Evolutionary conservation across 92 coral and sea anemone genomes (phyloP).

Genomic region (Nematostella vectensis): DNA sequence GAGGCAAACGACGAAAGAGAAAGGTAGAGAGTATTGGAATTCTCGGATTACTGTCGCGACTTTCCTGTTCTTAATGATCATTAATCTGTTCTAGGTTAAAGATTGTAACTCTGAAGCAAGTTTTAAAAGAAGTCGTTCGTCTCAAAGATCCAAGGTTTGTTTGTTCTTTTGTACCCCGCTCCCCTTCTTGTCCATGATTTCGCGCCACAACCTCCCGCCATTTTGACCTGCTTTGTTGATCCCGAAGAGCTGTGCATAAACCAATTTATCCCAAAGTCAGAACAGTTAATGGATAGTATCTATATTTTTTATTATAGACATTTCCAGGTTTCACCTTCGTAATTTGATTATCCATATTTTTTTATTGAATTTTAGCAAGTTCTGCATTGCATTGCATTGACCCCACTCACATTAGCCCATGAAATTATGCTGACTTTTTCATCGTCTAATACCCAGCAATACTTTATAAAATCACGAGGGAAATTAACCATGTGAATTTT

Average conservation of each 20-base stretch:
- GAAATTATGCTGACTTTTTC: too few relatives aligned
- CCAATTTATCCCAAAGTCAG: too few relatives aligned
- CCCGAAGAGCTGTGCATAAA: not conserved
- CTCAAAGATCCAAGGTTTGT: not conserved
- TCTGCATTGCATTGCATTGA: too few relatives aligned
- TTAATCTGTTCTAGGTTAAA: not conserved
- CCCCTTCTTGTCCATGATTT: conserved; percentile 5
- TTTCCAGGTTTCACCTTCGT: too few relatives aligned
- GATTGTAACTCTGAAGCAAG: not conserved
- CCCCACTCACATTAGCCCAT: too few relatives aligned
- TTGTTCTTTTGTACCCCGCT: not conserved
- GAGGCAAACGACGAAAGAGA: conserved; percentile 7
- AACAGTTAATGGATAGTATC: too few relatives aligned
- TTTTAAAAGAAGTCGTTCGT: not conserved
- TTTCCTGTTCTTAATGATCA: not conserved
- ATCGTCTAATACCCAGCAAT: too few relatives aligned
- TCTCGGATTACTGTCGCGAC: not conserved
- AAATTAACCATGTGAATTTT: too few relatives aligned
- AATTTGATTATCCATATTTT: too few relatives aligned
- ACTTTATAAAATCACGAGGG: too few relatives aligned
- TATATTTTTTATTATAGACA: too few relatives aligned
- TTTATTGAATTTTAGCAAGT: too few relatives aligned
- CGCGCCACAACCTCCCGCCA: conserved; percentile 69
- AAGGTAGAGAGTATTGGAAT: not conserved
- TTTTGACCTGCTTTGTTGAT: conserved; percentile 11